Evolutionary conservation across 2,888 invertebrate genomes (phyloP), one percentile per base, ranked within the genome.

Genomic region (Blera fallax): DNA sequence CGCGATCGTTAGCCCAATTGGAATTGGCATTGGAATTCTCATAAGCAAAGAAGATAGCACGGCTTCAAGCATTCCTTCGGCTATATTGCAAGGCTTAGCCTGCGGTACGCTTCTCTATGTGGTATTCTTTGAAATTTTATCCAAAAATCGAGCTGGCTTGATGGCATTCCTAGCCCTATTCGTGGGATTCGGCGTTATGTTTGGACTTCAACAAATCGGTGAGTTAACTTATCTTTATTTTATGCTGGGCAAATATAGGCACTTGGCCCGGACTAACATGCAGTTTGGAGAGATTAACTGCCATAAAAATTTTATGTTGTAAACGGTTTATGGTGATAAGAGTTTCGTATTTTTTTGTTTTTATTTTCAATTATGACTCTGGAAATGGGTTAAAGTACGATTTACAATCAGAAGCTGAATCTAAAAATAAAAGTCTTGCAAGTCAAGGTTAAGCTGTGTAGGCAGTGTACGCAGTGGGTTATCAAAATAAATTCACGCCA

Each of bases 91-190:
- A 93, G 98, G 98, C 2, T 92, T 98, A 78, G 98, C 98, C 0
- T 95, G 97, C 54, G 99, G 98, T 11, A 98, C 98, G 0, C 94
- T 99, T 50, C 93, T 99, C 3, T 99, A 98, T 93, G 97, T 99
- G 14, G 98, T 98, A n/a, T 98, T 98, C 93, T 98, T 98, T 92
- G 98, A 99, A 93, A 96, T 98, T 70, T 94, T 98, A 89, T 94
- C 94, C 8, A 92, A 92, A 65, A 90, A 90, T 72, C 90, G 90
- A 64, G 89, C 89, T 11, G 96, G 96, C 5, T 92, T 96, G 21
- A 89, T 94, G 27, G 95, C 96, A 87, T 96, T 94, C 90, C 70
- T 94, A 0, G 94, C 96, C 1, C 94, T 96, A 32, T 88, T 96
- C 4, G 81, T 94, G 24, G 96, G 96, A 73, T 96, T 96, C 90